Conservation (phyloP, 2,113 vertebrate genomes). For the Patagioenas fasciata region DNA sequence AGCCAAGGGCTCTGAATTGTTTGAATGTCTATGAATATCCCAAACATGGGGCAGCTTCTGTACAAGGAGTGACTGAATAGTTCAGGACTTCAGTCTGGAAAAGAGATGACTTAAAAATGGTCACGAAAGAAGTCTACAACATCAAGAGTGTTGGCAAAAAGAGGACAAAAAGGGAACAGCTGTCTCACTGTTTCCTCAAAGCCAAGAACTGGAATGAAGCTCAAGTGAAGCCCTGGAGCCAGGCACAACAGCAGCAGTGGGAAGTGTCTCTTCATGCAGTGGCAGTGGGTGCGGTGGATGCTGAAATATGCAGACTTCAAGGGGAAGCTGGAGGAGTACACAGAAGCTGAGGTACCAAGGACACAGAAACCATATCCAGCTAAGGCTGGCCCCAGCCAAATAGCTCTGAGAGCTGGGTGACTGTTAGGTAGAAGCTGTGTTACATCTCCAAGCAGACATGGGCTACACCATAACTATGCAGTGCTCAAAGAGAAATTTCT, state of each 20-base stretch:
- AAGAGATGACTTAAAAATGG: not conserved
- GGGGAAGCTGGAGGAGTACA: not conserved
- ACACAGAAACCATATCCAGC: not conserved
- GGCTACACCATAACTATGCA: not conserved
- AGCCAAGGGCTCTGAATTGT: not conserved
- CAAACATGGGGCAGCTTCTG: not conserved
- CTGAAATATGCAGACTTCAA: not conserved
- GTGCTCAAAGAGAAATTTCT: not conserved
- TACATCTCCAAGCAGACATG: not conserved
- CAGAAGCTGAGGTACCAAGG: not conserved
- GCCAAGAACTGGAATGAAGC: not conserved
- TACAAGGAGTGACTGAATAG: not conserved
- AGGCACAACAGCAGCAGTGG: not conserved
- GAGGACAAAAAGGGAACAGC: not conserved
- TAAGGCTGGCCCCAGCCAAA: not conserved
- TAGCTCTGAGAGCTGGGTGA: not conserved
- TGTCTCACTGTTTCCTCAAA: not conserved
- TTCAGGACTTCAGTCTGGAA: not conserved
- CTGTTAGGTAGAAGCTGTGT: not conserved
- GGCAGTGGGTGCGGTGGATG: not conserved
- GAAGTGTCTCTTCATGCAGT: not conserved
- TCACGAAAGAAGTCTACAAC: not conserved
- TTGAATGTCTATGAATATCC: accelerated
- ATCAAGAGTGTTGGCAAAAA: not conserved
- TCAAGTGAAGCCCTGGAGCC: not conserved